These are phyloP conservation scores for Cataglyphis cursor DNA, from an alignment of 2,888 invertebrate genomes.

Conservation along the genomic window DNA sequence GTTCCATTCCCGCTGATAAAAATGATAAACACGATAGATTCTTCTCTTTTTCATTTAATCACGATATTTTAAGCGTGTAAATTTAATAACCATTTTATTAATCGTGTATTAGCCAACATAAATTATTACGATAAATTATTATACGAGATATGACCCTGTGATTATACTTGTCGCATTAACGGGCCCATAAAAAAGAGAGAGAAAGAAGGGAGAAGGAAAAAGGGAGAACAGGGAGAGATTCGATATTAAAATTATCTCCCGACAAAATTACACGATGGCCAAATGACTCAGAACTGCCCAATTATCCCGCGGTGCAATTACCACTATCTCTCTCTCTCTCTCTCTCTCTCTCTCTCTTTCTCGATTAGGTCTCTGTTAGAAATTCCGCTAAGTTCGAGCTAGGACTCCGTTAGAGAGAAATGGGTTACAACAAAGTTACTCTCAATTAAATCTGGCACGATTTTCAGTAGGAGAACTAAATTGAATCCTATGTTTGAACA, in stretches of 20 bases:
- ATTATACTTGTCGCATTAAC: conserved; percentile 42
- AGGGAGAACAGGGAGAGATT: not conserved
- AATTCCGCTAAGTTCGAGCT: conserved; percentile 51
- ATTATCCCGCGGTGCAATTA: conserved; percentile 50
- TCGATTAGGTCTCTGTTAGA: conserved; percentile 53
- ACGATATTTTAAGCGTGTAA: not conserved
- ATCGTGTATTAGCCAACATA: not conserved
- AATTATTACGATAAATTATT: conserved; percentile 25
- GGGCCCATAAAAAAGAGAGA: conserved; percentile 1
- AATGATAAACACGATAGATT: conserved; percentile 1
- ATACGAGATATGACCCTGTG: conserved; percentile 4
- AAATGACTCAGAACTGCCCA: conserved; percentile 45
- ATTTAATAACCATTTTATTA: conserved; percentile 29
- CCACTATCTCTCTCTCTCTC: conserved; percentile 10
- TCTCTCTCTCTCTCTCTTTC: conserved; percentile 23
- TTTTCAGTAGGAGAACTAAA: conserved; percentile 50
- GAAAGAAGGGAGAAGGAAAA: not conserved
- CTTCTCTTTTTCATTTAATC: not conserved
- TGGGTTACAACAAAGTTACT: conserved; percentile 58
- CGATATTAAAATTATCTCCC: conserved; percentile 44
- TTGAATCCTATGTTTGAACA: conserved; percentile 56
- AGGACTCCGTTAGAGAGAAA: conserved; percentile 50
- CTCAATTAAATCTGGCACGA: conserved; percentile 57
- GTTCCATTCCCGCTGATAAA: conserved; percentile 14
- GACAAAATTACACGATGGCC: conserved; percentile 40